Conservation (phyloP, 2,888 invertebrate genomes). For the Linyphia triangularis region DNA sequence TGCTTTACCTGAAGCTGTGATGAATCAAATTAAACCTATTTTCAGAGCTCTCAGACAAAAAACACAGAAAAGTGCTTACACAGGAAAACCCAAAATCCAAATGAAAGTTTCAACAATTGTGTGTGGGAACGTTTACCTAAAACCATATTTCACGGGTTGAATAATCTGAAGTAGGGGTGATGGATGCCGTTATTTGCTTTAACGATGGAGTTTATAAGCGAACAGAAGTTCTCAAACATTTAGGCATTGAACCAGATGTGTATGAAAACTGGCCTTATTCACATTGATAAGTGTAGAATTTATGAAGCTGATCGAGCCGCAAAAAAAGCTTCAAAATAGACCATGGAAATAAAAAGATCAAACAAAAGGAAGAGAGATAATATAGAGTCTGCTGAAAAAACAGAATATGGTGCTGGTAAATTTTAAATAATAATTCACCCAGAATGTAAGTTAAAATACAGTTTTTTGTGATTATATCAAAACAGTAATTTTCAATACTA, state of each 20-base stretch:
- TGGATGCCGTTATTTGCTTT: constrained; percentile 21
- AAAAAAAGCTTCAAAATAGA: too few species aligned
- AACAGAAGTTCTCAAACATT: neutral
- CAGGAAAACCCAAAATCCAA: constrained; percentile 16
- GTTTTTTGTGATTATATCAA: too few species aligned
- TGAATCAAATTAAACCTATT: neutral
- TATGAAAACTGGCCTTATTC: too few species aligned
- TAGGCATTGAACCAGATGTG: neutral
- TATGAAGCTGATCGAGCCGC: too few species aligned
- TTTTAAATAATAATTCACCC: too few species aligned
- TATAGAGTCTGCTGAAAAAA: too few species aligned
- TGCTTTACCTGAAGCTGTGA: neutral
- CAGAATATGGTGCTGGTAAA: too few species aligned
- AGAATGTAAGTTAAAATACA: too few species aligned
- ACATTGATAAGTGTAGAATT: too few species aligned
- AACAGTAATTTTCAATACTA: too few species aligned
- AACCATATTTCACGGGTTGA: neutral
- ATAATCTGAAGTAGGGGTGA: neutral
- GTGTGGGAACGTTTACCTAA: constrained; percentile 20
- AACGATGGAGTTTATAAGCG: neutral
- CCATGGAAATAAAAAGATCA: too few species aligned
- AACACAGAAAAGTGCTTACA: neutral
- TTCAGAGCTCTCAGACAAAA: neutral
- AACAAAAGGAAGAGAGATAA: too few species aligned
- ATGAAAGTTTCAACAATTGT: constrained; percentile 20